Evolutionary conservation across 2,888 invertebrate species (phyloP).

Genomic region (Troides aeacus): DNA sequence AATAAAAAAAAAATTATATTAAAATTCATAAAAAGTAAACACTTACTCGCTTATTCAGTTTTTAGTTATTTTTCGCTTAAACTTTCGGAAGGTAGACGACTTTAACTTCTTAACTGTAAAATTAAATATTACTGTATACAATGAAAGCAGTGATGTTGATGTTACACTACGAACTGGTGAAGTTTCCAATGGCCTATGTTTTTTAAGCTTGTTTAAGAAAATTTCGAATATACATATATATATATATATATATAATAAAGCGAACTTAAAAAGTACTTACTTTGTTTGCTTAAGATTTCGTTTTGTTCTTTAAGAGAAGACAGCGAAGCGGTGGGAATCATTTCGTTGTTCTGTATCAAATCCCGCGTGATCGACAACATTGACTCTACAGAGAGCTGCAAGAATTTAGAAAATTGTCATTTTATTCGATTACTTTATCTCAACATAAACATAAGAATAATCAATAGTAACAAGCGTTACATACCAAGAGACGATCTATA

Average conservation of each 20-base stretch:
- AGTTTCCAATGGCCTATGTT: neutral
- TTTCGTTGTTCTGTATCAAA: neutral
- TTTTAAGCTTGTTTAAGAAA: neutral
- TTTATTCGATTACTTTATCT: neutral
- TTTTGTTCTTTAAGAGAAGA: neutral
- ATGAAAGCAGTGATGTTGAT: too few species aligned
- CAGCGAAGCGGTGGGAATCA: neutral
- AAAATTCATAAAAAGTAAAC: too few species aligned
- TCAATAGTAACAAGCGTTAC: neutral
- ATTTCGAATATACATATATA: neutral
- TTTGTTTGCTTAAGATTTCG: neutral
- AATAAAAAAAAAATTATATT: too few species aligned
- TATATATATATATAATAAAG: neutral
- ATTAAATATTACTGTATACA: neutral
- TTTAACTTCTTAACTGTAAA: neutral
- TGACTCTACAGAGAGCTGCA: neutral
- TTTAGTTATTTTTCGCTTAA: neutral
- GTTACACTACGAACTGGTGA: too few species aligned
- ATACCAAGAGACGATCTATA: neutral
- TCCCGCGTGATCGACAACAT: neutral
- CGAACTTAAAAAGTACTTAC: neutral
- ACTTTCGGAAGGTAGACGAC: neutral
- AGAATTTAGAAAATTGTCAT: neutral
- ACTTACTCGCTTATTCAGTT: too few species aligned
- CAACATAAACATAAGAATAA: neutral